Base-by-base conservation (phyloP, 2,888 invertebrate species). In the Xylophagus ater region DNA sequence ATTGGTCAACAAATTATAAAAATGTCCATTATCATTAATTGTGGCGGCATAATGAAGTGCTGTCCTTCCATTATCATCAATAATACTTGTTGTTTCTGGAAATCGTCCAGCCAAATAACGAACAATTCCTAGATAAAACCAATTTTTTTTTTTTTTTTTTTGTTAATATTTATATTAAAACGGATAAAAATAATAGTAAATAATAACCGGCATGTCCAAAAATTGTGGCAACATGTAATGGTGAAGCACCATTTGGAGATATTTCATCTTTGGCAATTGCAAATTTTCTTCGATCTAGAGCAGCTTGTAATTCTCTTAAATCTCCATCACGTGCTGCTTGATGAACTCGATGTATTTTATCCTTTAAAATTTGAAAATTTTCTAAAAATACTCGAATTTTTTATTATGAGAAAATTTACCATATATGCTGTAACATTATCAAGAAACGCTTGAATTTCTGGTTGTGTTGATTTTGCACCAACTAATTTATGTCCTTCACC, bases 331-430 rank as follows among this genome's bases (percentile, higher is more conserved):
- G 75, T 14, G 90, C 83, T 21, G 90, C 87, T 51, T 79, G 66
- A 59, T 93, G 93, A 19, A 93, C 88, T 43, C 81, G 76, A 47
- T 83, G 81, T 49, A 93, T 92, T 74, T 93, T 92, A 51, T 78
- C 76, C 90, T 92, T 56, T 40, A 42, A 38, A 15, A 31, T 13
- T 30, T 12, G 33, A 20, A 24, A n/a, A 17, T 19, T 13, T 19
- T 29, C 8, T 3, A 4, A 5, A 10, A 17, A n/a, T 15, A 8
- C 6, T 25, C 5, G 20, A 9, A 8, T 12, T n/a, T 18, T 10
- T 19, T n/a, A 13, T 13, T 26, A 15, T 19, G 4, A 43, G 29
- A 34, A 12, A 24, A 34, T 57, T 67, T 70, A 86, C 89, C 84
- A 88, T 87, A 54, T 88, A 89, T 20, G 77, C 74, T 9, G 88